Evolutionary conservation across 2,113 vertebrate species (phyloP).

Genomic region (Chionis minor): DNA sequence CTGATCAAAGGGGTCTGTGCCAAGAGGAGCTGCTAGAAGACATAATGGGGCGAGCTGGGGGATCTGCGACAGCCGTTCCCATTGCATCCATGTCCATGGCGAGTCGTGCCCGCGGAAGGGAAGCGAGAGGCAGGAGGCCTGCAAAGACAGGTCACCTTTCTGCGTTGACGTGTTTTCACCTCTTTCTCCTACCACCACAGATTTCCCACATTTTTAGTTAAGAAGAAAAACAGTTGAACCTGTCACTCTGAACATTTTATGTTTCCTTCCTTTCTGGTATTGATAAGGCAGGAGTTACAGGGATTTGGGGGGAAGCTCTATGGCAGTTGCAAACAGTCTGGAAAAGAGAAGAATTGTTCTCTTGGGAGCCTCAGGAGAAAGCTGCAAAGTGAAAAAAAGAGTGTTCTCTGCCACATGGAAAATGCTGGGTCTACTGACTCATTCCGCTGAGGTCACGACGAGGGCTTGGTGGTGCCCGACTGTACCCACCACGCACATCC

Average conservation of each 20-base stretch:
- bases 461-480: background rate
- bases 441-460: background rate
- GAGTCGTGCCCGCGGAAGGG: background rate
- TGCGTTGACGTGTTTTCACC: background rate
- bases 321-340: background rate
- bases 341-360: background rate
- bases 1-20: background rate
- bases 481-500: background rate
- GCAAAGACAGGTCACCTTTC: background rate
- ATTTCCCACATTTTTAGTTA: background rate
- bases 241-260: background rate
- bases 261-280: conserved; percentile 27
- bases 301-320: background rate
- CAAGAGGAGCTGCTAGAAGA: background rate
- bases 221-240: background rate
- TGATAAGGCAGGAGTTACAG: background rate
- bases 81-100: accelerated
- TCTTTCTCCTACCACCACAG: background rate
- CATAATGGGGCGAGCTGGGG: accelerated
- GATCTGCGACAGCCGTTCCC: background rate
- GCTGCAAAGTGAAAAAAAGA: background rate
- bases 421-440: background rate
- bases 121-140: background rate
- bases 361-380: background rate
- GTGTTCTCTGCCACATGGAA: background rate